Base-by-base conservation (phyloP, 2,888 invertebrate genomes). In the Trichogramma evanescens region DNA sequence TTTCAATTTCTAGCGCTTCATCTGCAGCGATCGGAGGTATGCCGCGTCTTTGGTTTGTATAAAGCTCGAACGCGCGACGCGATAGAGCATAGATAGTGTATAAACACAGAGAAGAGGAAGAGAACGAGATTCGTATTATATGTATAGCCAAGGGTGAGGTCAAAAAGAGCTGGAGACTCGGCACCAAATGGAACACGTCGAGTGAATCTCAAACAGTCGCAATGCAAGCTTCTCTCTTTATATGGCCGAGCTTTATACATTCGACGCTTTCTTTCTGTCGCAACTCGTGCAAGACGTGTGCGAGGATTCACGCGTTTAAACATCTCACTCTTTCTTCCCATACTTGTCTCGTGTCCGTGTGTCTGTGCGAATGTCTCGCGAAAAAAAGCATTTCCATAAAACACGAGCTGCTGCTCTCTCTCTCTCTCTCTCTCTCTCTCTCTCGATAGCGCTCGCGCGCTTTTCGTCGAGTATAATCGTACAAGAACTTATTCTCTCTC, bases 141-240 rank as follows among this genome's bases (percentile, higher is more conserved):
- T 26, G 2, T 26, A 26, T 1, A 26, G 26, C 2, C 26, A 26
- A 26, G 26, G 26, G 26, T 26, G 26, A 26, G 26, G 26, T 26
- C 26, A 26, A 26, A 26, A 26, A 26, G 26, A 26, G 66, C 62
- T 63, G 63, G 65, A 66, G n/a, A 38, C 39, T 26, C 45, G 40
- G 43, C 50, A 26, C 26, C 26, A 2, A 26, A 26, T 26, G 26
- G 26, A 26, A 26, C 26, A 66, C 71, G 68, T 66, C 67, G 68
- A 68, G 71, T 72, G 75, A 76, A 76, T 77, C 75, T 75, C 72
- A 76, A 77, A 67, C 71, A 72, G 72, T 26, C 26, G 26, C 26
- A 26, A 26, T 2, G 26, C 26, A 26, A 26, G 26, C 26, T 26
- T 26, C 26, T 26, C 26, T 26, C 26, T 26, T 26, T 26, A 26